Evolutionary conservation across 2,888 invertebrate genomes (phyloP).

Genomic region (Mongoloraphidia duomilia): DNA sequence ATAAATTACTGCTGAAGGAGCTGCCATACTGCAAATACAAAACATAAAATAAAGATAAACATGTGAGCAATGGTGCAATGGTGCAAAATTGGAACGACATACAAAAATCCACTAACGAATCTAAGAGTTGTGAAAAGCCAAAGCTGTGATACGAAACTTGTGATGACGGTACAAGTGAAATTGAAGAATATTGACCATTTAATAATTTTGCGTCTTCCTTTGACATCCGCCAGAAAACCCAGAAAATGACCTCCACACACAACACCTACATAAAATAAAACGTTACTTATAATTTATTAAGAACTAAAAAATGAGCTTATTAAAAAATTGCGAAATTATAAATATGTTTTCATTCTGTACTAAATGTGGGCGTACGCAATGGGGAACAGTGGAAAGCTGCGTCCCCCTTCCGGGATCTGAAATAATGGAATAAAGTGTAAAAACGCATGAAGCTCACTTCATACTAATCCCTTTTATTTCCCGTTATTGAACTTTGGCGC

Average conservation of each 20-base stretch:
- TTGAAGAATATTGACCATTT: slow-evolving; percentile 33
- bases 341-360: too few relatives aligned
- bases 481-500: too few relatives aligned
- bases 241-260: slow-evolving; percentile 41
- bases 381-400: too few relatives aligned
- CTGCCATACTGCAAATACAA: slow-evolving; percentile 25
- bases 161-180: slow-evolving; percentile 32
- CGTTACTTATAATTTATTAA: too few relatives aligned
- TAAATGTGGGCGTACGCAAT: too few relatives aligned
- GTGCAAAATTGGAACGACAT: slow-evolving; percentile 17
- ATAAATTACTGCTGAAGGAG: slow-evolving; percentile 35
- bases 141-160: slow-evolving; percentile 34
- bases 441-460: too few relatives aligned
- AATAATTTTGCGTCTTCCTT: slow-evolving; percentile 34
- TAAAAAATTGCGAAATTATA: too few relatives aligned
- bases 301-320: too few relatives aligned
- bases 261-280: slow-evolving; percentile 26
- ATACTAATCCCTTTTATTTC: too few relatives aligned
- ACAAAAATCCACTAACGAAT: slow-evolving; percentile 39
- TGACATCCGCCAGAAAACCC: slow-evolving; percentile 42
- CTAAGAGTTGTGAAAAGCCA: slow-evolving; percentile 36
- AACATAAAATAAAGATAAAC: not conserved
- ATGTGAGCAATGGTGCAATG: not conserved
- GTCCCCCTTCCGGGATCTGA: too few relatives aligned
- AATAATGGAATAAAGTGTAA: too few relatives aligned